phyloP scores from a whole-genome alignment of 2,113 vertebrate genomes.

The Tamias sibiricus region DNA sequence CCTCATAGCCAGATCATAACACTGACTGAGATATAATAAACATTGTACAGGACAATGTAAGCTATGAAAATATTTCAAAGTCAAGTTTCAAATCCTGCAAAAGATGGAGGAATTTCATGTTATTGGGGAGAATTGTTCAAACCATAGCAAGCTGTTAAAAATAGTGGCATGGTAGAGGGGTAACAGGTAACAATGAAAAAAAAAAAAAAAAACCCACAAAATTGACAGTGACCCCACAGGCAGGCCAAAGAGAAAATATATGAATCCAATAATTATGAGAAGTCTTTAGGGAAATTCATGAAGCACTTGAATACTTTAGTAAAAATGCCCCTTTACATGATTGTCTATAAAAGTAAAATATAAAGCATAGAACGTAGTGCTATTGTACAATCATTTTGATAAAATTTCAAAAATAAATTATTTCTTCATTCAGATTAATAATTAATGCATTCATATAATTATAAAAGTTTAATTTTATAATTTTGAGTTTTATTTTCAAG shows the following conservation, averaged over 20 bases:
- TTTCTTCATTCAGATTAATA: slow-evolving; percentile 43
- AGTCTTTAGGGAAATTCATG: neutral
- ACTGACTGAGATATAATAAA: neutral
- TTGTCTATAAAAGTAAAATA: neutral
- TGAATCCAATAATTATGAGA: neutral
- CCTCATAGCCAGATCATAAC: no score
- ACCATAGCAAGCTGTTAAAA: neutral
- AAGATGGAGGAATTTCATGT: neutral
- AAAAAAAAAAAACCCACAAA: neutral
- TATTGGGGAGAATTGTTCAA: neutral
- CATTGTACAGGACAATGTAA: neutral
- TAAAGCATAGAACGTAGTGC: neutral
- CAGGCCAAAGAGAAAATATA: neutral
- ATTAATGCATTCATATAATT: neutral
- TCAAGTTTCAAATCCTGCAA: neutral
- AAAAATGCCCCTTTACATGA: neutral
- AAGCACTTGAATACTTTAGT: neutral
- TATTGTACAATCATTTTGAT: neutral
- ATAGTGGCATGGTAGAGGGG: neutral
- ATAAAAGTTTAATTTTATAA: neutral
- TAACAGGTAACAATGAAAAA: neutral
- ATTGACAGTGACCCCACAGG: neutral
- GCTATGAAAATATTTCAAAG: neutral
- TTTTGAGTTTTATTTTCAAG: slow-evolving; percentile 31
- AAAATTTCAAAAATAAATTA: neutral